Evolutionary conservation across 1,140 invertebrate genomes (phyloP), one percentile per base, ranked within the genome.

Genomic region (Panagrolaimus sp.): DNA sequence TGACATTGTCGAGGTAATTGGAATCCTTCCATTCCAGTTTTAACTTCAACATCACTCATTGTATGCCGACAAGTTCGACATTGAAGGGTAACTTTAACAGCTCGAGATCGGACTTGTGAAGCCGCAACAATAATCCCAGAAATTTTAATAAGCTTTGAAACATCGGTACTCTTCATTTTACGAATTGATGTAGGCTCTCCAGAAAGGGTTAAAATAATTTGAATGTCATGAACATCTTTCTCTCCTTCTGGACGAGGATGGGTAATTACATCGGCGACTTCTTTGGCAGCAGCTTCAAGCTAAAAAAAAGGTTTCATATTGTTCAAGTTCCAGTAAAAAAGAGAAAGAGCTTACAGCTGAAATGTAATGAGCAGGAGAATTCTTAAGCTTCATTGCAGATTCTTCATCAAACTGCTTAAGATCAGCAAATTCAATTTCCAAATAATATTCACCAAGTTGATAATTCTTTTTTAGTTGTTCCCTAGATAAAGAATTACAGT

Each of bases 201-300:
- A 85, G 91, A 90, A 2, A 93, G 94, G 10, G 87, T 89, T 0
- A 98, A 83, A 74, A 94, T 88, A 17, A 99, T 89, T 87, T 99
- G 96, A 82, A 98, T 92, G 83, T 96, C 92, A 82, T 95, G 88
- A 32, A 97, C 88, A 77, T 90, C 88, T 79, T 96, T 91, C 80
- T 96, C 91, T 5, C 90, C 91, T 79, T 90, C 89, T 5, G 92
- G 91, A 71, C 94, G 86, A 0, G 94, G 94, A 21, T 89, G 87
- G 32, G 94, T 98, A 2, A 99, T 86, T 86, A 98, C 96, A 89
- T 97, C 94, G 1, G 91, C 95, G 55, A 98, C 91, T 85, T 97
- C 94, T 84, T 90, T 94, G 0, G 93, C 93, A 68, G 95, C 95
- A 85, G 96, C 93, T 86, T 99, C 96, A 84, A 99, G 91, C 32